Base-by-base conservation (phyloP, 2,797 vertebrate genomes). In the Etheostoma perlongum region DNA sequence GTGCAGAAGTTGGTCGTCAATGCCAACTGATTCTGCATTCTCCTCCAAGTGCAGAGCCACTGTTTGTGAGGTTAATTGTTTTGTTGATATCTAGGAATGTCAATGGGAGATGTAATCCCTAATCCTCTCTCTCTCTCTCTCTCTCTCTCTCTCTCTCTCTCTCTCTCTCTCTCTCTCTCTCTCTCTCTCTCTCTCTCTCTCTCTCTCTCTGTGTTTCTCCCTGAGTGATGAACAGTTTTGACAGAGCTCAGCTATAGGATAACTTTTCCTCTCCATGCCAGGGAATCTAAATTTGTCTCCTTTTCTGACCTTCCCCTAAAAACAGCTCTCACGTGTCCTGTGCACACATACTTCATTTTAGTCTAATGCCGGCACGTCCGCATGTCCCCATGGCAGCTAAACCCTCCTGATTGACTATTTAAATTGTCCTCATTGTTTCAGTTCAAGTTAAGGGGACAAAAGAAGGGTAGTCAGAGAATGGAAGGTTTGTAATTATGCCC, bases 61-160 rank as follows among this genome's bases (percentile, higher is more conserved):
- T 85, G 78, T 86, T 86, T 84, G 60, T 66, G 67, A 74, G 90
- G 90, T 92, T 94, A 92, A 94, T 94, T 86, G 83, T 90, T 93
- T 89, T 86, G 82, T 88, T 85, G 89, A 92, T 91, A 93, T 92
- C 86, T 78, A 88, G 90, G 85, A 91, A 93, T 92, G 90, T 92
- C 90, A 89, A 85, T 91, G 72, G 81, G 74, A 88, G 88, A 88
- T 74, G 66, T 92, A 92, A 92, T 94, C 89, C 87, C 53, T 88
- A 91, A 92, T 87, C 75, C 69, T 61, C 44, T 27, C 27, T 67
- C 73, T 47, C 52, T 46, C 62, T 64, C 52, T 21, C 36, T 36
- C 9, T 36, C 33, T 36, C 2, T 36, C 8, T 36, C 7, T 36
- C 8, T 30, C 4, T 30, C 72, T 27, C 27, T 67, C 73, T 42